Conservation (phyloP, 2,888 invertebrate genomes). For the Pycnomerus fuliginosus region DNA sequence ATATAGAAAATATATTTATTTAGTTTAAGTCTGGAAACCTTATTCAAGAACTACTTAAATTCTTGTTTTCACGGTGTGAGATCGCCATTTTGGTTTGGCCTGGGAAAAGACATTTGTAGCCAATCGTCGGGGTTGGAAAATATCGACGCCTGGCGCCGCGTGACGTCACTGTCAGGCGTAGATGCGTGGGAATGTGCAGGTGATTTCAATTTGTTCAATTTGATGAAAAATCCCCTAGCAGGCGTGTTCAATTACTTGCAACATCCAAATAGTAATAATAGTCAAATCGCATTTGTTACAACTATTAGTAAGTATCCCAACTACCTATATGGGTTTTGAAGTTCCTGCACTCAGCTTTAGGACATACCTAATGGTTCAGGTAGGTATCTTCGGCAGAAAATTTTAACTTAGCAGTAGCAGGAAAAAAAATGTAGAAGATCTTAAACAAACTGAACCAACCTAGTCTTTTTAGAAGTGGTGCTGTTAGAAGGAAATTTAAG, state of each 20-base stretch:
- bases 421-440: no score
- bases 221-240: background rate
- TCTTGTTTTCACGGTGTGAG: conserved; percentile 4
- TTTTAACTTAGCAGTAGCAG: no score
- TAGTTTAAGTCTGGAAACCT: conserved; percentile 11
- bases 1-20: conserved; percentile 8
- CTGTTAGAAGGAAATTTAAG: no score
- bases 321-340: no score
- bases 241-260: background rate
- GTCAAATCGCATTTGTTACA: no score
- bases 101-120: conserved; percentile 29
- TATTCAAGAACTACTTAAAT: conserved; percentile 4
- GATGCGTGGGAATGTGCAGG: conserved; percentile 23
- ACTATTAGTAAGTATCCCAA: no score
- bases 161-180: conserved; percentile 22
- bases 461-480: no score
- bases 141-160: conserved; percentile 27
- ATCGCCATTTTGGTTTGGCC: conserved; percentile 24
- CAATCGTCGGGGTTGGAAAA: conserved; percentile 24
- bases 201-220: conserved; percentile 15
- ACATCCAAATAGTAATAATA: background rate
- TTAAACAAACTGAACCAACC: no score
- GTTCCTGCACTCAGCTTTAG: no score
- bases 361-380: no score
- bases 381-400: no score